Conservation (phyloP, 1,140 invertebrate species). For the Cydia strobilella region DNA sequence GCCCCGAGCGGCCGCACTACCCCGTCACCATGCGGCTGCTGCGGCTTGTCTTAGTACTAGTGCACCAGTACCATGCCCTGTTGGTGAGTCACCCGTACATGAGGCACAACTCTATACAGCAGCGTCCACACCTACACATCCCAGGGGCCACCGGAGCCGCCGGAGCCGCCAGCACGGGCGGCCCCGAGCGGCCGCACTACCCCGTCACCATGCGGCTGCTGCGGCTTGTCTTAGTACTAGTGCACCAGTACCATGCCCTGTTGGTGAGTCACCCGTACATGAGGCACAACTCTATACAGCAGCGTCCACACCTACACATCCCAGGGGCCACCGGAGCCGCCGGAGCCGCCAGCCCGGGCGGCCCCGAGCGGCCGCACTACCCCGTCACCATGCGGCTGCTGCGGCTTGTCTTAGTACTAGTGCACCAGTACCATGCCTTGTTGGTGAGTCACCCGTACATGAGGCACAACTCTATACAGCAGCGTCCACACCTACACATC, state of each 20-base stretch:
- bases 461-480: no score
- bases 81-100: constrained; percentile 90
- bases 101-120: no score
- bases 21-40: constrained; percentile 97
- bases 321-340: no score
- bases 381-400: constrained; percentile 97
- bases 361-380: constrained; percentile 96
- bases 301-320: no score
- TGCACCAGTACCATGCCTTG: constrained; percentile 96
- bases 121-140: no score
- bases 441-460: constrained; percentile 90
- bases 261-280: constrained; percentile 90
- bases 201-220: constrained; percentile 97
- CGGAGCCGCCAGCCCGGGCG: constrained; percentile 56
- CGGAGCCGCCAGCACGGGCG: constrained; percentile 70
- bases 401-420: constrained; percentile 94
- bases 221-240: constrained; percentile 94
- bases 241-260: constrained; percentile 96
- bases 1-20: constrained; percentile 96
- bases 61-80: constrained; percentile 96
- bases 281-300: no score
- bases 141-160: no score
- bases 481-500: no score
- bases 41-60: constrained; percentile 94
- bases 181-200: constrained; percentile 96